A percentile compares a stretch with the other conserved stretches of the same genome.
Evolutionary conservation across 2,797 vertebrate genomes (phyloP).

Genomic region (Mormyrops boulengeri): DNA sequence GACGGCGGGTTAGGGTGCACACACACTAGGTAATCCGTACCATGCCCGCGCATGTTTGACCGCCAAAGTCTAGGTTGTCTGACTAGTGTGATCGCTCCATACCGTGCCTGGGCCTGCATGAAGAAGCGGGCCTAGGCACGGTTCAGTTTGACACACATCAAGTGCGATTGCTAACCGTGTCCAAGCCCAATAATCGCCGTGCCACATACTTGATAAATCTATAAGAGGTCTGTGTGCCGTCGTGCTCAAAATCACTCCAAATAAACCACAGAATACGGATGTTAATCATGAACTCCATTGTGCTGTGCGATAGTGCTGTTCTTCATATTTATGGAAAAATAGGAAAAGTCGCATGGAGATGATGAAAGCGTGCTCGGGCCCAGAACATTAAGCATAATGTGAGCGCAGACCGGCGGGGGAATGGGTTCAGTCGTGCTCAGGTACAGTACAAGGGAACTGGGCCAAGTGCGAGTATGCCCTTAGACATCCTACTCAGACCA

Average conservation of each 20-base stretch:
- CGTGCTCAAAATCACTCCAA: not conserved
- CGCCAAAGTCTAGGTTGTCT: not conserved
- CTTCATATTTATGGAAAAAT: not conserved
- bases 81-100: not conserved
- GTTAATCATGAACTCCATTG: not conserved
- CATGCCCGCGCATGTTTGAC: not conserved
- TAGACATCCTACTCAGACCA: not conserved
- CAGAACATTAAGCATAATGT: not conserved
- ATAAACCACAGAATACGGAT: not conserved
- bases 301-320: not conserved
- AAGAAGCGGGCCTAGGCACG: not conserved
- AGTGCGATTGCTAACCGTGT: too few relatives aligned
- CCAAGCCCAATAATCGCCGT: too few relatives aligned
- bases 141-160: not conserved
- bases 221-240: not conserved
- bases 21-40: not conserved
- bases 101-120: not conserved
- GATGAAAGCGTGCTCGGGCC: not conserved
- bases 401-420: not conserved
- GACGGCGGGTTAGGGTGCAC: not conserved
- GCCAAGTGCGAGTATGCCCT: not conserved
- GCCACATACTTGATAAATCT: too few relatives aligned
- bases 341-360: not conserved
- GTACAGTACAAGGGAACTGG: not conserved
- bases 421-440: not conserved